phyloP scores from a whole-genome alignment of 2,797 vertebrate species.

The Zenarchopterus dispar region DNA sequence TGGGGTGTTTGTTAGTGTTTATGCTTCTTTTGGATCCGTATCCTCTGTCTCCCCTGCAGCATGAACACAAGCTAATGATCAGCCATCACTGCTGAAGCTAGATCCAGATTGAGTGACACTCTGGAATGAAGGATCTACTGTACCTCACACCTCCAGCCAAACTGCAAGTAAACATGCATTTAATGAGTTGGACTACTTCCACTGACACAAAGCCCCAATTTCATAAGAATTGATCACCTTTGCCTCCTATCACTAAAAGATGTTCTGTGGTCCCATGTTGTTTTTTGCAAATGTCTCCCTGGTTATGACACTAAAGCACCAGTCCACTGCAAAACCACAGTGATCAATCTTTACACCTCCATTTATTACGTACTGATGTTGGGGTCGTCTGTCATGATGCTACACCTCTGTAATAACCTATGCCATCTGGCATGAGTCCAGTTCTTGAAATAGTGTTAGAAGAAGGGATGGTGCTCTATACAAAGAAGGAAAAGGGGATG shows the following conservation, averaged over 20 bases:
- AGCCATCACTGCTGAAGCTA: conserved; percentile 34
- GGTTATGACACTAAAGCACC: conserved; percentile 59
- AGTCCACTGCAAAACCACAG: conserved; percentile 51
- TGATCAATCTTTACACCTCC: conserved; percentile 48
- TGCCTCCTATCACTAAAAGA: conserved; percentile 60
- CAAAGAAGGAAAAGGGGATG: conserved; percentile 56
- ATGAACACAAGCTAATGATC: conserved; percentile 51
- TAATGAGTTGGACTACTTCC: conserved; percentile 55
- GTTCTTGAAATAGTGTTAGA: conserved; percentile 72
- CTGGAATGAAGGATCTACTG: conserved; percentile 2
- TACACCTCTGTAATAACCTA: conserved; percentile 53
- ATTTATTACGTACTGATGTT: conserved; percentile 26
- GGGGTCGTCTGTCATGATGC: conserved; percentile 47
- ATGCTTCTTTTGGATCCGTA: conserved; percentile 44
- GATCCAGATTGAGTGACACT: conserved; percentile 29
- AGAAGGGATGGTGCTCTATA: conserved; percentile 33
- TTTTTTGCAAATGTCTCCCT: conserved; percentile 59
- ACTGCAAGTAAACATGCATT: conserved; percentile 16
- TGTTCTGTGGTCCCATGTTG: conserved; percentile 25
- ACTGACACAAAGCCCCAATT: conserved; percentile 37
- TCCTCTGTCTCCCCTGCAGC: conserved; percentile 39
- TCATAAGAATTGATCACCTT: conserved; percentile 70
- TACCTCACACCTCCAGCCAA: conserved; percentile 9
- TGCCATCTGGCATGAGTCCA: conserved; percentile 60
- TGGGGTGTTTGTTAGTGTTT: conserved; percentile 11